Percentiles rank a stretch among this genome's conserved stretches.
phyloP scores from a whole-genome alignment of 2,797 vertebrate genomes.

The Petrocephalus sullivani region DNA sequence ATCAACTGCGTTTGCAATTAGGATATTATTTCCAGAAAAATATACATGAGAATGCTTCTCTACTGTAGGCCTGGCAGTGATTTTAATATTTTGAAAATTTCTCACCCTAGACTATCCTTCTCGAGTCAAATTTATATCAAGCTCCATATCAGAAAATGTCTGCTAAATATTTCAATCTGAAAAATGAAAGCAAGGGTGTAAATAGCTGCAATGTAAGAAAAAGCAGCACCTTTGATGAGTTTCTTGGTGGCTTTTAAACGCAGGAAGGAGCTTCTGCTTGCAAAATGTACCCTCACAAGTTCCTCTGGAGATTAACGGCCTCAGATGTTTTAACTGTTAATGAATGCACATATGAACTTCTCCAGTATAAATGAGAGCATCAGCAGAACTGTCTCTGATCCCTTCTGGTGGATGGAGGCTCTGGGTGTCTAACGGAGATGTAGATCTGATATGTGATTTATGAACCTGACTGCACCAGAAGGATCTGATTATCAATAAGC shows the following conservation, averaged over 20 bases:
- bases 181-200: not conserved
- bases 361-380: constrained; percentile 1
- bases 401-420: not conserved
- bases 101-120: not conserved
- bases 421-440: not conserved
- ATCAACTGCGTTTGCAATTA: not conserved
- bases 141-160: not conserved
- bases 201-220: not conserved
- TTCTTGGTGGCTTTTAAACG: not conserved
- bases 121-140: not conserved
- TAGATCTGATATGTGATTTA: not conserved
- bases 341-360: not conserved
- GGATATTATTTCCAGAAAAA: not conserved
- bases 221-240: not conserved
- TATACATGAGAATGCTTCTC: not conserved
- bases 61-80: not conserved
- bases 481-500: not conserved
- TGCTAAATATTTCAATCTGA: not conserved
- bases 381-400: not conserved
- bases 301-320: not conserved
- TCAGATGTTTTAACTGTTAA: not conserved
- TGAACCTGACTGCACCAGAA: not conserved
- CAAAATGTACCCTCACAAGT: not conserved
- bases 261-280: not conserved
- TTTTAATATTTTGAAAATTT: not conserved